Evolutionary conservation across 2,888 invertebrate species (phyloP), one percentile per base, ranked within the genome.

Genomic region (Orthosia gothica): DNA sequence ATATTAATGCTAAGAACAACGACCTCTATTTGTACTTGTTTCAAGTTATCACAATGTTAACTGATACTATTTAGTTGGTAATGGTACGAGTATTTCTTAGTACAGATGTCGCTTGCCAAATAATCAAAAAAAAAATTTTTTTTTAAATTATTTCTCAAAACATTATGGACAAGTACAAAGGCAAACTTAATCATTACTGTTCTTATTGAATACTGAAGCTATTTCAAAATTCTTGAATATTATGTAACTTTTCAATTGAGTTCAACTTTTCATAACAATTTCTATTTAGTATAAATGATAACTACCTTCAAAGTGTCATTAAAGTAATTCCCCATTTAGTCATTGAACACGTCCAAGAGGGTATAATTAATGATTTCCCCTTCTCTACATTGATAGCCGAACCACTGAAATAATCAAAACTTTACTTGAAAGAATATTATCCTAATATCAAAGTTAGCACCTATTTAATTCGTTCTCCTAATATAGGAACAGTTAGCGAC

Each of bases 291-390:
- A 18, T 73, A 66, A n/a, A 69, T 61, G 63, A 54, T 66, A 76
- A 66, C 20, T 40, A 66, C 55, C 50, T 52, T 59, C 54, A n/a
- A 65, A 40, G 55, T 57, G 40, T 62, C 26, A 59, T 63, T 55
- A n/a, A 69, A 66, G 57, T 74, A 70, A 74, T 76, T 79, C 55
- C 40, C 64, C 32, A 76, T 79, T 83, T 45, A 74, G 57, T 20
- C 61, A 62, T 40, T 71, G 63, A 74, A 63, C 49, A 67, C 67
- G 72, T 74, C 62, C 69, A 45, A 73, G 26, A 45, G 66, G 57
- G 40, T 67, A 32, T 84, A 70, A 84, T 82, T 79, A 84, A 82
- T 84, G 76, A 82, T 67, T 62, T 32, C 64, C 18, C 54, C 26
- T 61, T 64, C 54, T 65, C 54, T 70, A 68, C 49, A 79, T 64